phyloP scores from a whole-genome alignment of 2,797 vertebrate species.

The Onychomys torridus region DNA sequence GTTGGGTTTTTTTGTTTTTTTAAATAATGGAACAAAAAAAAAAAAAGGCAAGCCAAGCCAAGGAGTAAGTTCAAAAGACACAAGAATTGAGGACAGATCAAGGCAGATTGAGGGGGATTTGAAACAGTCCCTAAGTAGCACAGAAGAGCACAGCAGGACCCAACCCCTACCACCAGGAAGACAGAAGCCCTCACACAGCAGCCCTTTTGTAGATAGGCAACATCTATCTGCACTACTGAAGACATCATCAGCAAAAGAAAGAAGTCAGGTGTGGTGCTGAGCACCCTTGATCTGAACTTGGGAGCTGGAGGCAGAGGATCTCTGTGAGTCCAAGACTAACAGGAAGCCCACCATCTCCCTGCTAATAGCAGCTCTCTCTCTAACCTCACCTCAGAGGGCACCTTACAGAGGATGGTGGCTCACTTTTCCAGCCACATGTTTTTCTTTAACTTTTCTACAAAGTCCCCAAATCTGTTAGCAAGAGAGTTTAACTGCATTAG shows the following conservation, averaged over 20 bases:
- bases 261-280: neutral
- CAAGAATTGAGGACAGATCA: neutral
- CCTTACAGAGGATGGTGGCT: neutral
- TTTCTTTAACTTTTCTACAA: neutral
- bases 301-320: neutral
- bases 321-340: neutral
- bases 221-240: neutral
- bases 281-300: neutral
- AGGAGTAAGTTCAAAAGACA: neutral
- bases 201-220: no score
- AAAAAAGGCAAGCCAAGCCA: neutral
- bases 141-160: neutral
- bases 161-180: no score
- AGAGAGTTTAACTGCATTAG: rapidly evolving
- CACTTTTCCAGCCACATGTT: neutral
- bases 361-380: neutral
- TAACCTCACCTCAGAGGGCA: neutral
- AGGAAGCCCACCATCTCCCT: neutral
- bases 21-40: neutral
- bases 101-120: rapidly evolving
- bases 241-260: neutral
- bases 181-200: neutral
- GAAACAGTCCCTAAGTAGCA: neutral
- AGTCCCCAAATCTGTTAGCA: neutral
- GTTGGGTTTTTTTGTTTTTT: neutral